A percentile compares a stretch with the other conserved stretches of the same genome.
These are phyloP conservation scores for Hedya salicella DNA, from an alignment of 2,888 invertebrate genomes.

Conservation along the genomic window DNA sequence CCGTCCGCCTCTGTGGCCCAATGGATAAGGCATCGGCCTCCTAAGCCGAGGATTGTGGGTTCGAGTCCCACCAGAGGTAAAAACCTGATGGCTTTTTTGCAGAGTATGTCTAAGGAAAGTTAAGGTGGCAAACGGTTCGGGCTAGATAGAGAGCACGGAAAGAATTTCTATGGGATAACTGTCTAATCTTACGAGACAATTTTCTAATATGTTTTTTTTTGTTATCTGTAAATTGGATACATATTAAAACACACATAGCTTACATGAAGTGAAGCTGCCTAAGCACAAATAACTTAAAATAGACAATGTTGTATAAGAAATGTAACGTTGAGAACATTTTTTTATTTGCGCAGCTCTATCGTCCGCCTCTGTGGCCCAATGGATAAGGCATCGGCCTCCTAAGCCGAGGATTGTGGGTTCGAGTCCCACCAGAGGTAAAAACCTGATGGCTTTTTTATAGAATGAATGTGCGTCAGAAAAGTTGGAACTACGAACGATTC, in stretches of 20 bases:
- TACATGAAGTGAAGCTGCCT: too few species aligned
- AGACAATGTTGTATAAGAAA: too few species aligned
- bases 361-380: constrained; percentile 93
- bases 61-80: constrained; percentile 95
- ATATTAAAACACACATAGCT: too few species aligned
- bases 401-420: constrained; percentile 94
- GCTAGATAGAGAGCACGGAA: background rate
- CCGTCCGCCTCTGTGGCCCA: constrained; percentile 93
- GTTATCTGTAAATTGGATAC: too few species aligned
- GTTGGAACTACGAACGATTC: too few species aligned
- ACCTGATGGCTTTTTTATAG: background rate
- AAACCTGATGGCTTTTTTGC: constrained; percentile 60
- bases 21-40: constrained; percentile 94
- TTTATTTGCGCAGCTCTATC: constrained; percentile 87
- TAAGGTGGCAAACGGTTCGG: background rate
- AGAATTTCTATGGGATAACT: background rate
- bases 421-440: constrained; percentile 93
- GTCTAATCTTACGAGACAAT: too few species aligned
- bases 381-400: constrained; percentile 94
- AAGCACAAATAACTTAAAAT: too few species aligned
- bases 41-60: constrained; percentile 94
- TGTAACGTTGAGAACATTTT: too few species aligned
- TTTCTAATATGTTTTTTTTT: too few species aligned
- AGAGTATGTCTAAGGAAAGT: constrained; percentile 10
- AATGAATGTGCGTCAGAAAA: too few species aligned